These are phyloP conservation scores for Taphrorychus bicolor DNA, from an alignment of 2,888 invertebrate species.

Conservation along the genomic window DNA sequence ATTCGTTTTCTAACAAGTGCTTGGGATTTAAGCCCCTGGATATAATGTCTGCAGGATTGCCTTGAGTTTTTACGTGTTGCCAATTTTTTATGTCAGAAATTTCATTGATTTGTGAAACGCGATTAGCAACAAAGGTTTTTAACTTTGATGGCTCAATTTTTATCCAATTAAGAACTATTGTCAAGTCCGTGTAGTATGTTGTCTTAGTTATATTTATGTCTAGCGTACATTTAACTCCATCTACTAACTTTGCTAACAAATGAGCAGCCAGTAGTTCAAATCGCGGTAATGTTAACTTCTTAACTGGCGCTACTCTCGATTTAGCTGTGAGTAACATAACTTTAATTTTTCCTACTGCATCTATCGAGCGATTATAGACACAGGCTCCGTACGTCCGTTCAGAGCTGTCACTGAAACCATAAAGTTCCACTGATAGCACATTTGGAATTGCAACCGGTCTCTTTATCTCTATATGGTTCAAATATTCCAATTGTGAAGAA, in stretches of 20 bases:
- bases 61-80: slow-evolving; percentile 14
- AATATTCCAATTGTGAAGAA: not conserved
- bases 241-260: slow-evolving; percentile 36
- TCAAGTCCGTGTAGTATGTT: slow-evolving; percentile 21
- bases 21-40: slow-evolving; percentile 1
- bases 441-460: not conserved
- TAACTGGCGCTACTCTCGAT: slow-evolving; percentile 47
- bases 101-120: slow-evolving; percentile 18
- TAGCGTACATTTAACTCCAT: slow-evolving; percentile 14
- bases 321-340: slow-evolving; percentile 44
- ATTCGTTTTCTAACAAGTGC: not conserved
- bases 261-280: slow-evolving; percentile 43
- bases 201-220: slow-evolving; percentile 24
- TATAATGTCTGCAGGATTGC: slow-evolving; percentile 37
- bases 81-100: not conserved
- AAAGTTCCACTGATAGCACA: slow-evolving; percentile 20
- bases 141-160: not conserved
- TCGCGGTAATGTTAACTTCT: slow-evolving; percentile 43
- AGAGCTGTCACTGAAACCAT: slow-evolving; percentile 44
- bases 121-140: slow-evolving; percentile 34
- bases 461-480: slow-evolving; percentile 10
- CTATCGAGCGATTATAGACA: slow-evolving; percentile 42
- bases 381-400: slow-evolving; percentile 45
- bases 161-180: slow-evolving; percentile 33
- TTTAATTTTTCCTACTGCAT: slow-evolving; percentile 5